Evolutionary conservation across 1,140 invertebrate species (phyloP), one percentile per base, ranked within the genome.

Genomic region (Alviniconcha marisindica): DNA sequence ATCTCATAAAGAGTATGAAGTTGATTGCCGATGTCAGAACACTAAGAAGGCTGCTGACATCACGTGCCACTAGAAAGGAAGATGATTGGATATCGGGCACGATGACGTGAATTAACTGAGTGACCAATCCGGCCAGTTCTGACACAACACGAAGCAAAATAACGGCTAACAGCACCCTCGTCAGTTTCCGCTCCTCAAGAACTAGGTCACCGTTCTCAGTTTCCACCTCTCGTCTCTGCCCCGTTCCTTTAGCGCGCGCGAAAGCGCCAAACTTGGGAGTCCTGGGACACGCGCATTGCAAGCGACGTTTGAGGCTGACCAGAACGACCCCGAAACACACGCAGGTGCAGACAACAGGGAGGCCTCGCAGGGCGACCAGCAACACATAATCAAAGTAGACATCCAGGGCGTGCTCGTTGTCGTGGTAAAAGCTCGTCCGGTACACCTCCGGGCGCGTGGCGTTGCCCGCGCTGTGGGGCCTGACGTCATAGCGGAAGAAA

Each of bases 401-500:
- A 15, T 80, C 78, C 31, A 66, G 12, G n/a, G 24, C 36, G 78
- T 18, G 12, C 14, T 15, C 33, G 78, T 80, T 80, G 56, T 66
- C 56, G 14, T 12, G 56, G 28, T 80, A 80, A 40, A 80, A 80
- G 40, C 33, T n/a, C 18, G 78, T 80, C 33, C n/a, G 7, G 60
- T 44, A 60, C 2, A 80, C 56, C 54, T 66, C 21, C 33, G 42
- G 36, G n/a, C 18, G 15, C 36, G 78, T 80, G 78, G 42, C 78
- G 78, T 80, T 80, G 60, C 21, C 33, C 36, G 33, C 4, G 21
- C 14, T 3, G 33, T 44, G 42, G 1, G 5, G 56, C 7, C 2
- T 38, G 56, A 80, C 78, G 56, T 63, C 60, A 18, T 80, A 66
- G n/a, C 14, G 36, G n/a, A 80, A 80, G 78, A 80, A 80, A 40